These are phyloP conservation scores for Dendrolimus pini DNA, from an alignment of 2,888 invertebrate genomes.

Conservation along the genomic window DNA sequence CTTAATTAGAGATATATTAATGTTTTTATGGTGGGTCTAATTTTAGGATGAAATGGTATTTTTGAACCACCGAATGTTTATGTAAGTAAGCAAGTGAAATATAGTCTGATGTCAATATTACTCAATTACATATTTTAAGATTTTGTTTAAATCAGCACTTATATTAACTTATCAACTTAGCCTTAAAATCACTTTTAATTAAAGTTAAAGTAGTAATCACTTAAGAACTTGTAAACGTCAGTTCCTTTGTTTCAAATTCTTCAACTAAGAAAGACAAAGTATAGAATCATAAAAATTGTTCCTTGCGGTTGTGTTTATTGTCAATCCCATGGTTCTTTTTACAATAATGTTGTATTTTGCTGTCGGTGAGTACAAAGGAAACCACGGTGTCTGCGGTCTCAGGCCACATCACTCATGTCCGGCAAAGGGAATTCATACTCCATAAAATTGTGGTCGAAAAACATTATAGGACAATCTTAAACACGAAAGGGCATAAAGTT, in stretches of 20 bases:
- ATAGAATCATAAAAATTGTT: slow-evolving; percentile 3
- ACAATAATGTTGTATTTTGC: not conserved
- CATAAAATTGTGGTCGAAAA: slow-evolving; percentile 30
- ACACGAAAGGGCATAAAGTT: slow-evolving; percentile 15
- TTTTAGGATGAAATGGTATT: too few species aligned
- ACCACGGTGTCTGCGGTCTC: slow-evolving; percentile 1
- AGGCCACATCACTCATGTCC: slow-evolving; percentile 6
- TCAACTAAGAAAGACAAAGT: not conserved
- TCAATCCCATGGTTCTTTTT: not conserved
- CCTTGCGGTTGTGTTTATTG: not conserved
- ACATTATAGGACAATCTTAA: slow-evolving; percentile 5
- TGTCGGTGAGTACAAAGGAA: not conserved
- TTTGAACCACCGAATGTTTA: too few species aligned
- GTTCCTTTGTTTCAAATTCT: not conserved
- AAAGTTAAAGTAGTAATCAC: too few species aligned
- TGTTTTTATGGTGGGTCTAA: too few species aligned
- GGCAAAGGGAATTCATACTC: slow-evolving; percentile 38
- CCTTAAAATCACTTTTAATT: too few species aligned
- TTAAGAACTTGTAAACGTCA: too few species aligned
- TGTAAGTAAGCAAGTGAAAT: too few species aligned
- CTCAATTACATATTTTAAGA: too few species aligned
- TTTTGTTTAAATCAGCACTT: too few species aligned
- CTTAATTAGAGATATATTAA: too few species aligned
- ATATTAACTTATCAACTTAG: too few species aligned
- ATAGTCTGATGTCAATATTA: too few species aligned